Evolutionary conservation across 2,888 invertebrate genomes (phyloP).

Genomic region (Leptopterna dolabrata): DNA sequence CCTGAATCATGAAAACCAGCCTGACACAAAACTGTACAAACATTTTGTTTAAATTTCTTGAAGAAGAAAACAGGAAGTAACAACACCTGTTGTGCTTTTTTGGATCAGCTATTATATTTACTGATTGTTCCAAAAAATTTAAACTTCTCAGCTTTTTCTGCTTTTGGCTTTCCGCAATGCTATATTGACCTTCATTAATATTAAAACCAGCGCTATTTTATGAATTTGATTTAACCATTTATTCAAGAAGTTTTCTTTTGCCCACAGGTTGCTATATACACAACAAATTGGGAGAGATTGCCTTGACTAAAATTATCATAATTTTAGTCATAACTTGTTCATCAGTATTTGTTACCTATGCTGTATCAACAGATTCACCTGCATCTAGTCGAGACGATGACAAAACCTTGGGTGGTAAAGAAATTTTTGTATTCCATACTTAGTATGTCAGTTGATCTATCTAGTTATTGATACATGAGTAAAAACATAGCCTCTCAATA

Average conservation of each 20-base stretch:
- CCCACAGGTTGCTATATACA: slow-evolving; percentile 31
- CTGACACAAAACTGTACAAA: too few relatives aligned
- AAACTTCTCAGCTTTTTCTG: too few relatives aligned
- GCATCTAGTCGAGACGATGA: slow-evolving; percentile 16
- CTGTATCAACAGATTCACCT: slow-evolving; percentile 12
- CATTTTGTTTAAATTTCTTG: background rate
- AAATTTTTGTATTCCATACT: background rate
- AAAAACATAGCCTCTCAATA: too few relatives aligned
- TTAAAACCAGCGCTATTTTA: too few relatives aligned
- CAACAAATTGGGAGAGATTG: slow-evolving; percentile 34
- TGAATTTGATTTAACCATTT: background rate
- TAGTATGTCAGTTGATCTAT: background rate
- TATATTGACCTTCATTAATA: too few relatives aligned
- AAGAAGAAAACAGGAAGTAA: too few relatives aligned
- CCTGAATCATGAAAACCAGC: too few relatives aligned
- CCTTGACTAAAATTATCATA: slow-evolving; percentile 16
- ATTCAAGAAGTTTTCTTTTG: background rate
- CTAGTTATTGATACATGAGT: background rate
- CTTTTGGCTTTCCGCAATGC: too few relatives aligned
- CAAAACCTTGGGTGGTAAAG: background rate
- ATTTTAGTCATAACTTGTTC: slow-evolving; percentile 39
- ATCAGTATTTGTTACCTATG: slow-evolving; percentile 20
- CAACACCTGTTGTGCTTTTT: too few relatives aligned
- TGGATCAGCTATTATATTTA: too few relatives aligned
- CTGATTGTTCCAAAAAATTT: too few relatives aligned